Percentiles rank a stretch among this genome's conserved stretches.
These are phyloP conservation scores for Eclectus roratus DNA, from an alignment of 2,113 vertebrate genomes.

Conservation along the genomic window DNA sequence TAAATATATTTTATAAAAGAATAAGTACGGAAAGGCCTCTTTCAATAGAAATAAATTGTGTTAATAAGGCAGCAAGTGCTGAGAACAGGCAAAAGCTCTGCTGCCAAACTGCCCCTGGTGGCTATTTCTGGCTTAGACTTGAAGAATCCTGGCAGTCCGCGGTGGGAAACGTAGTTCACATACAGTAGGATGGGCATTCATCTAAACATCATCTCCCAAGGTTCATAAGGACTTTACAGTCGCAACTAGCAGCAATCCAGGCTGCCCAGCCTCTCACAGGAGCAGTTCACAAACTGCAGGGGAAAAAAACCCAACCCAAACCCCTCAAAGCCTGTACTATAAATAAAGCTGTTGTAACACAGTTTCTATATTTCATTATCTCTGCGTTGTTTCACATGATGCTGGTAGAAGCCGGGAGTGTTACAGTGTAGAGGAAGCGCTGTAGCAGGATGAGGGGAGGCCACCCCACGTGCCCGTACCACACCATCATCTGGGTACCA, in stretches of 20 bases:
- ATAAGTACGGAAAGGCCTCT: not conserved
- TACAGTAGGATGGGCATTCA: not conserved
- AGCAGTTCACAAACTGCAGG: not conserved
- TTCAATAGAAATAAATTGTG: not conserved
- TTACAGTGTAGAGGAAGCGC: not conserved
- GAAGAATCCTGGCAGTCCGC: not conserved
- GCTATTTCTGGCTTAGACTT: conserved; percentile 16
- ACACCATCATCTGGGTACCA: not conserved
- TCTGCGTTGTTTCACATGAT: not conserved
- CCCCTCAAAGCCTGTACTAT: conserved; percentile 20
- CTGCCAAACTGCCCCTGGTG: not conserved
- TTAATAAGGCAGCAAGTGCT: conserved; percentile 16
- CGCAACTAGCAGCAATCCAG: not conserved
- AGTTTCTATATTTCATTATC: conserved; percentile 13
- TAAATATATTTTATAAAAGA: not conserved
- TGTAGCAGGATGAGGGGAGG: not conserved
- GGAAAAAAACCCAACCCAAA: not conserved
- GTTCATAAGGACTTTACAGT: not conserved
- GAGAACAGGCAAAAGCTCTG: not conserved
- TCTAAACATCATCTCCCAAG: not conserved
- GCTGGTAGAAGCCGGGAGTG: not conserved
- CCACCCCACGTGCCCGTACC: not conserved
- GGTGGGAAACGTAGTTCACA: not conserved
- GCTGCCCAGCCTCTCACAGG: not conserved
- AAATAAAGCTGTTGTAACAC: conserved; percentile 25